A percentile compares a stretch with the other conserved stretches of the same genome.
These are phyloP conservation scores for Carcharodon carcharias DNA, from an alignment of 2,797 vertebrate species.

Conservation along the genomic window DNA sequence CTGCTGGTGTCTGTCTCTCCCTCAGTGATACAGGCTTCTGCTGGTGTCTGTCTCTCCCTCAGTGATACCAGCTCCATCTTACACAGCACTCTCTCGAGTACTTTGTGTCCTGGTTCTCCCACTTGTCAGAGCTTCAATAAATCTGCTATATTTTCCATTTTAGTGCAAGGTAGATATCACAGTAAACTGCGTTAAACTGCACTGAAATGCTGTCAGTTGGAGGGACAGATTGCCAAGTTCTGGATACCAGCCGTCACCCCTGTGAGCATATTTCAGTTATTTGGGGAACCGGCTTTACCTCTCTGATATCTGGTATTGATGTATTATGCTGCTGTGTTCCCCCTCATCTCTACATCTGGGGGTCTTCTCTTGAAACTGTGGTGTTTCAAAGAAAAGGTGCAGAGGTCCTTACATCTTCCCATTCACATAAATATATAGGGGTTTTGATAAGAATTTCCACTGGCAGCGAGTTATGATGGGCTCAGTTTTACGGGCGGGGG, in stretches of 20 bases:
- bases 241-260: background rate
- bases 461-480: background rate
- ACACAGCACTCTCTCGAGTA: background rate
- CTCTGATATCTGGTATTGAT: background rate
- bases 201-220: too few species aligned
- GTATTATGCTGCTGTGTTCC: background rate
- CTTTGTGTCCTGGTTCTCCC: background rate
- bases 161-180: background rate
- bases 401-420: background rate
- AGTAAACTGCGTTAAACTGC: too few species aligned
- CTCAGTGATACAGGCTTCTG: too few species aligned
- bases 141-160: background rate
- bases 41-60: background rate
- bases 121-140: background rate
- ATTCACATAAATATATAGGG: background rate
- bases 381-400: background rate
- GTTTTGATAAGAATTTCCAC: background rate
- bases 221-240: too few species aligned
- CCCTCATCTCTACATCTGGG: background rate
- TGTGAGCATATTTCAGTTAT: background rate
- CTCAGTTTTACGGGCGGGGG: too few species aligned
- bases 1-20: too few species aligned
- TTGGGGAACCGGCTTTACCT: background rate
- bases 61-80: background rate
- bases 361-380: background rate